Conservation (phyloP, 1,140 invertebrate species). For the Odontomachus brunneus region DNA sequence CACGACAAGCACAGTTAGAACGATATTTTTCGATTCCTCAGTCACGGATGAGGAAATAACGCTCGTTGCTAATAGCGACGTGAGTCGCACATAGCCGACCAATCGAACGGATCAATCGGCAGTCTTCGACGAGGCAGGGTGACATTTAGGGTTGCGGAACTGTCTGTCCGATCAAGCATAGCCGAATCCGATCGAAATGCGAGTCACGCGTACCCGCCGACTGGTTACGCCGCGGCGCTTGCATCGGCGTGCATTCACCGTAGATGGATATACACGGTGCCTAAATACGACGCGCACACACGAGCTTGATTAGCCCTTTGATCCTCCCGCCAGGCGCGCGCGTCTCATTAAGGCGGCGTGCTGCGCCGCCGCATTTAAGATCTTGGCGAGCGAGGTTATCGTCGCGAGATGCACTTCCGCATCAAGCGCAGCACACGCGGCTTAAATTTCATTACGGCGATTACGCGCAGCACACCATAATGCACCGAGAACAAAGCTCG, state of each 20-base stretch:
- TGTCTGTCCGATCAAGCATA: constrained; percentile 11
- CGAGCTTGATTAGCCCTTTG: constrained; percentile 36
- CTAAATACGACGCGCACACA: constrained; percentile 29
- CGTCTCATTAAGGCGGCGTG: constrained; percentile 26
- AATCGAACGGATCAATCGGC: background rate
- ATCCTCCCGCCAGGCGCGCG: constrained; percentile 22
- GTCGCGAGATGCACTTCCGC: constrained; percentile 53
- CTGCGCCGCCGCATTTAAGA: constrained; percentile 20
- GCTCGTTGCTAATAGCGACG: background rate
- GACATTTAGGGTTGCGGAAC: constrained; percentile 5
- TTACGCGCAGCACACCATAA: constrained; percentile 71
- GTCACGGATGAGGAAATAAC: too few species aligned
- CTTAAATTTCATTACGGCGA: constrained; percentile 78
- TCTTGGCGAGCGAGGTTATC: constrained; percentile 32
- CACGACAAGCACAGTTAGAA: too few species aligned
- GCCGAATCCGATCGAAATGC: constrained; percentile 38
- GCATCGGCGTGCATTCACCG: constrained; percentile 7
- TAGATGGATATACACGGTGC: background rate
- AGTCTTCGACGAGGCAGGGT: constrained; percentile 25
- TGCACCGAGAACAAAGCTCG: constrained; percentile 61
- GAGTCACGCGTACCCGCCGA: background rate
- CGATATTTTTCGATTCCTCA: too few species aligned
- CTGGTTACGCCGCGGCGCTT: too few species aligned
- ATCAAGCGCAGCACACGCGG: constrained; percentile 11
- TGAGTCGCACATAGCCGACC: background rate